Evolutionary conservation across 2,888 invertebrate species (phyloP).

Genomic region (Hirtodrosophila histrioides): DNA sequence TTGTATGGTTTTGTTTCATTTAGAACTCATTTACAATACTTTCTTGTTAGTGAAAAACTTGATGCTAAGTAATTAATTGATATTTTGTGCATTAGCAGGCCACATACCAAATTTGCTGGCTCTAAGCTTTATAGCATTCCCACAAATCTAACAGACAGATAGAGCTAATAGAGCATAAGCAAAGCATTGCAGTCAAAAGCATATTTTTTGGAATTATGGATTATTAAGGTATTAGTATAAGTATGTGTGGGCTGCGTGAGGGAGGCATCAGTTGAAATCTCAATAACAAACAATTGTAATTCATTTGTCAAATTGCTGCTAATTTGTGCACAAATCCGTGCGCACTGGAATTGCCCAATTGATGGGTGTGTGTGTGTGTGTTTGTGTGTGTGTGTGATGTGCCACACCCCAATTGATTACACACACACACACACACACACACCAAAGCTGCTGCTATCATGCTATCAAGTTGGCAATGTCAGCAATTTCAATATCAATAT

Average conservation of each 20-base stretch:
- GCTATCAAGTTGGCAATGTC: conserved; percentile 44
- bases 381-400: conserved; percentile 15
- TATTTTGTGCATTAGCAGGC: no score
- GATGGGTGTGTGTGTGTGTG: conserved; percentile 18
- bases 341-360: conserved; percentile 42
- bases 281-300: conserved; percentile 31
- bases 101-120: no score
- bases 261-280: conserved; percentile 28
- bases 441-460: conserved; percentile 22
- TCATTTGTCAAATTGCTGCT: conserved; percentile 49
- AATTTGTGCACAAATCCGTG: conserved; percentile 48
- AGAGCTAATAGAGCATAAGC: no score
- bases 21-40: no score
- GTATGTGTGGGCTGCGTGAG: conserved; percentile 11
- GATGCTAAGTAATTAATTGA: no score
- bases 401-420: conserved; percentile 50
- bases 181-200: no score
- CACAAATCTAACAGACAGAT: no score
- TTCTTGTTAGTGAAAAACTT: no score
- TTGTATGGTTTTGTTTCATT: no score
- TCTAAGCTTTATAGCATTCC: no score
- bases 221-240: background rate
- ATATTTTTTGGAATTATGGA: background rate
- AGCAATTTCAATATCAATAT: conserved; percentile 63
- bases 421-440: conserved; percentile 16